phyloP scores from a whole-genome alignment of 1,140 invertebrate genomes.

The Diploscapter pachys region DNA sequence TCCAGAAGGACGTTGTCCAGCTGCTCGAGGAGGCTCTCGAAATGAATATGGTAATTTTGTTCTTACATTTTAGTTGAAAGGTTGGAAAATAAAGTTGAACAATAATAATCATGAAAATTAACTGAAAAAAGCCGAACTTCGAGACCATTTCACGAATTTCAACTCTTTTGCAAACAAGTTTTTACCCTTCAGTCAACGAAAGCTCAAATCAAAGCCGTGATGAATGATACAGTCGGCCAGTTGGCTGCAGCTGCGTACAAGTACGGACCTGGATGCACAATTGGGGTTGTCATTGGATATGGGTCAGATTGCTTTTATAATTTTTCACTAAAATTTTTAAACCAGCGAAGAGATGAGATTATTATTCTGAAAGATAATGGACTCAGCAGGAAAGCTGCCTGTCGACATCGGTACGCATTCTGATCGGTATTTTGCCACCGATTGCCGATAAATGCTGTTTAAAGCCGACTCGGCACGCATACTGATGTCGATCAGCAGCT shows the following conservation, averaged over 20 bases:
- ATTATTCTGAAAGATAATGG: too few species aligned
- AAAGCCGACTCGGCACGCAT: too few species aligned
- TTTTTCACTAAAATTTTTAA: too few species aligned
- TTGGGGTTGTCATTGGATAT: slow-evolving; percentile 57
- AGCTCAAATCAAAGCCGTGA: slow-evolving; percentile 56
- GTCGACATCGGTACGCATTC: too few species aligned
- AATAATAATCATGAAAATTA: neutral
- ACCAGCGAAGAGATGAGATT: too few species aligned
- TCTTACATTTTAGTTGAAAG: slow-evolving; percentile 32
- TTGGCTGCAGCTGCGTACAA: slow-evolving; percentile 56
- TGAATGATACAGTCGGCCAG: slow-evolving; percentile 59
- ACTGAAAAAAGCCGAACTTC: neutral
- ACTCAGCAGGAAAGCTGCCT: too few species aligned
- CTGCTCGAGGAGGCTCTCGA: slow-evolving; percentile 56
- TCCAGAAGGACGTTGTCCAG: slow-evolving; percentile 55
- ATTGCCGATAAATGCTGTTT: too few species aligned
- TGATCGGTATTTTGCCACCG: too few species aligned
- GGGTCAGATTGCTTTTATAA: slow-evolving; percentile 36
- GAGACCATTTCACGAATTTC: slow-evolving; percentile 3
- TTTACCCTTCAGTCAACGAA: slow-evolving; percentile 49
- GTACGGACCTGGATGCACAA: slow-evolving; percentile 53
- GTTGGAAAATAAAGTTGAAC: neutral
- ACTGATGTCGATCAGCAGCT: too few species aligned
- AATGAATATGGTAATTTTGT: slow-evolving; percentile 51
- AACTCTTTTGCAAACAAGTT: slow-evolving; percentile 16